Percentiles rank a stretch among this genome's conserved stretches.
Conservation (phyloP, 1,140 invertebrate species). For the Calephelis virginiensis region DNA sequence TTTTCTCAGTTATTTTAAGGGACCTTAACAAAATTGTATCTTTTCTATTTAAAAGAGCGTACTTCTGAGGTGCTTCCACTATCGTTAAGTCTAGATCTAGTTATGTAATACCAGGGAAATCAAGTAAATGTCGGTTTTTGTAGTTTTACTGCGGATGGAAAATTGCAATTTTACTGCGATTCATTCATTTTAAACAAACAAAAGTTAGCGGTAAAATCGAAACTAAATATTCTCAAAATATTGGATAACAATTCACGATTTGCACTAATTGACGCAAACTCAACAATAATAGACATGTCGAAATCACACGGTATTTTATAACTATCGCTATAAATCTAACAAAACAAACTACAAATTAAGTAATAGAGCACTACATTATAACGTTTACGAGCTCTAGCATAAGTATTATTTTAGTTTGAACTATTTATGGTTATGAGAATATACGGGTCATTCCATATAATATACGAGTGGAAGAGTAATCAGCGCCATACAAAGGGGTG, state of each 20-base stretch:
- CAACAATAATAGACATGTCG: constrained; percentile 1
- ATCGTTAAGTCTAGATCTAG: too few species aligned
- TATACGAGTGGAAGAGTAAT: not conserved
- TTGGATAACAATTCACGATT: not conserved
- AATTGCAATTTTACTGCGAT: too few species aligned
- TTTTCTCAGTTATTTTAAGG: too few species aligned
- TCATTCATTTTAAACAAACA: too few species aligned
- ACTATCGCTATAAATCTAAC: not conserved
- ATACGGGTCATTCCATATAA: constrained; percentile 1
- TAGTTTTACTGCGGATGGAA: too few species aligned
- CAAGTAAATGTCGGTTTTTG: too few species aligned
- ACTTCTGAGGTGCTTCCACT: too few species aligned
- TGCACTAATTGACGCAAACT: constrained; percentile 4
- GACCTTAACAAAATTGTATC: too few species aligned
- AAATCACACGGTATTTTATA: constrained; percentile 1
- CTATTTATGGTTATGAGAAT: not conserved
- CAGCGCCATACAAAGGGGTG: constrained; percentile 5
- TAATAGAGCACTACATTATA: not conserved
- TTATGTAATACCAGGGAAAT: too few species aligned
- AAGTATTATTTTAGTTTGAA: not conserved
- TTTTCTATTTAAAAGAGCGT: too few species aligned
- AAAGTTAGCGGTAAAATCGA: not conserved
- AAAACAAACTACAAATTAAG: constrained; percentile 3
- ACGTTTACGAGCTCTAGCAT: not conserved
- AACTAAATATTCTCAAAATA: not conserved